Conservation (phyloP, 2,113 vertebrate species). For the Isichthys henryi region DNA sequence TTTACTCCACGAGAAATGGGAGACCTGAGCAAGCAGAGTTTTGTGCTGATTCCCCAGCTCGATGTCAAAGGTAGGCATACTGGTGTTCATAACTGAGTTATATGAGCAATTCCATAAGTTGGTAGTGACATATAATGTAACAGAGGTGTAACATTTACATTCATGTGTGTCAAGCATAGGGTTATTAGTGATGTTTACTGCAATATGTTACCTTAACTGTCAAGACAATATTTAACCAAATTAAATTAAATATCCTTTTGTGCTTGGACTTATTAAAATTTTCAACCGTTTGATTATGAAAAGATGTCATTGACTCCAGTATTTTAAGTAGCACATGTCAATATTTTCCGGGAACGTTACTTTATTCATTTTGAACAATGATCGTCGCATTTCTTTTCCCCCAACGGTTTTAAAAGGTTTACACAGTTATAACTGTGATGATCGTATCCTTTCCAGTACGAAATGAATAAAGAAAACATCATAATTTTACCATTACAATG, state of each 20-base stretch:
- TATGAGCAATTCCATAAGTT: not conserved
- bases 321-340: not conserved
- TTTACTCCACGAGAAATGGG: constrained; percentile 63
- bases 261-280: not conserved
- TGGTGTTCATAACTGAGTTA: not conserved
- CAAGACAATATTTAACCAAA: not conserved
- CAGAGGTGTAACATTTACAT: not conserved
- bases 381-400: not conserved
- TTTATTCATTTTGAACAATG: not conserved
- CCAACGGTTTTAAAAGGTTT: not conserved
- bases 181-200: not conserved
- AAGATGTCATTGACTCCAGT: not conserved
- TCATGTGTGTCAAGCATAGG: not conserved
- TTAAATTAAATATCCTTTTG: not conserved
- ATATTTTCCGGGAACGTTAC: not conserved
- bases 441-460: not conserved
- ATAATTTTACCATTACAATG: not conserved
- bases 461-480: not conserved
- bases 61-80: constrained; percentile 60
- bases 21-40: constrained; percentile 64
- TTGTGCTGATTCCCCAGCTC: constrained; percentile 51
- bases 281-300: not conserved
- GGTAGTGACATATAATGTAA: not conserved
- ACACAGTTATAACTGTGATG: not conserved
- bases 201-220: not conserved